Evolutionary conservation across 1,140 invertebrate species (phyloP), one percentile per base, ranked within the genome.

Genomic region (Calliphora vicina): DNA sequence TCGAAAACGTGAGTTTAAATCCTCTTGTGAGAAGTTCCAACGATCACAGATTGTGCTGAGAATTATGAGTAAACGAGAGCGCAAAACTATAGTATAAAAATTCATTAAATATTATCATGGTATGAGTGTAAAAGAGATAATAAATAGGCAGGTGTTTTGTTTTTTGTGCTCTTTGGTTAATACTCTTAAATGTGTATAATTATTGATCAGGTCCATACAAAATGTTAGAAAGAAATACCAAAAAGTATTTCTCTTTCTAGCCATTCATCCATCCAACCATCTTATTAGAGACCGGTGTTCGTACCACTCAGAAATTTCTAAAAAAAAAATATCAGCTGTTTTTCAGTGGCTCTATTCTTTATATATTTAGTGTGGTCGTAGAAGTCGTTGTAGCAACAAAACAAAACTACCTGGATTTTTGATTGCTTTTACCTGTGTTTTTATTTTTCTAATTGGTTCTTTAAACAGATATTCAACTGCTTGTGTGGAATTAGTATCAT

Each of bases 1-100:
- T 84, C 86, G 84, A 86, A 86, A 87, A 85, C 88, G 85, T 86
- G 86, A 89, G 85, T 88, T 88, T 88, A 88, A 88, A 88, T 87
- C 83, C 86, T 86, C 82, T 13, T 26, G 26, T 26, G 27, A 76
- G 82, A 29, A 8, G 4, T 2, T 43, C 17, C 1, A 4, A 27
- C 20, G 29, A n/a, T 13, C 35, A 67, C n/a, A 71, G 67, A 15
- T 20, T 81, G 76, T 12, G 45, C 78, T 50, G 84, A 84, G 84
- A 80, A 74, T 25, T 57, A 84, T 84, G 86, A 87, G 83, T 83
- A 81, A 82, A 84, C 80, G 83, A 82, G 84, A 84, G 86, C 81
- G 83, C 27, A n/a, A 13, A 27, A 73, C 43, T 20, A 15, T 17
- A 27, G 71, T 45, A 35, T 57, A 67, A 76, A 74, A 20, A 25